Conservation (phyloP, 2,113 vertebrate genomes). For the Gnathonemus longibarbis region DNA sequence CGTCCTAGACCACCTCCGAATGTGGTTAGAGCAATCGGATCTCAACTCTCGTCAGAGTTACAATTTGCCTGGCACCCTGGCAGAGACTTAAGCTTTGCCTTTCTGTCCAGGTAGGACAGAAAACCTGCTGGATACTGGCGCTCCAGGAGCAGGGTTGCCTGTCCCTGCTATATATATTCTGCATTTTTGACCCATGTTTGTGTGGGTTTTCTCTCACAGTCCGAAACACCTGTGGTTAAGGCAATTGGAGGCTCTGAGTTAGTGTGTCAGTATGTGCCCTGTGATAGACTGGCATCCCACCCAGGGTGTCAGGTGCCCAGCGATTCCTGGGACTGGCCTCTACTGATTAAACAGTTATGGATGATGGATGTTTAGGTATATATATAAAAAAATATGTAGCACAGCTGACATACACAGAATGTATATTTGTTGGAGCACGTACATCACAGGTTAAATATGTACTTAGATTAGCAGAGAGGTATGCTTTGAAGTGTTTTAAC, state of each 20-base stretch:
- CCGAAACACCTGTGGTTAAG: not conserved
- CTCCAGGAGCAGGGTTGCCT: not conserved
- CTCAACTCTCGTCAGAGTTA: not conserved
- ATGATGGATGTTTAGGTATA: not conserved
- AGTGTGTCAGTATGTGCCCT: not conserved
- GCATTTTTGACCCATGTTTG: not conserved
- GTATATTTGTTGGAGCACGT: not conserved
- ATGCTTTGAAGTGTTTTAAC: not conserved
- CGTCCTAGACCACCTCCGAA: too few species aligned
- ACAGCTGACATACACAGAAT: not conserved
- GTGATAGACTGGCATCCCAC: not conserved
- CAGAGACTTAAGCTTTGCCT: too few species aligned
- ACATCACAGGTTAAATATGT: not conserved
- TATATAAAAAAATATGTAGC: too few species aligned
- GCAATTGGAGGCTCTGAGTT: not conserved
- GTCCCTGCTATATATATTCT: not conserved
- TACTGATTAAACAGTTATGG: not conserved
- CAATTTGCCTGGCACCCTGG: not conserved
- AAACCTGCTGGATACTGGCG: not conserved
- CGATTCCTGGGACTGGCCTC: not conserved
- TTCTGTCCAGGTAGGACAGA: not conserved
- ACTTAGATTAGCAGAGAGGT: not conserved
- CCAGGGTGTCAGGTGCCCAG: not conserved
- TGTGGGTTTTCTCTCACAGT: not conserved
- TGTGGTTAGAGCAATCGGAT: too few species aligned